A percentile compares a stretch with the other conserved stretches of the same genome.
Conservation (phyloP, 2,888 invertebrate species). For the Dermolepida albohirtum region DNA sequence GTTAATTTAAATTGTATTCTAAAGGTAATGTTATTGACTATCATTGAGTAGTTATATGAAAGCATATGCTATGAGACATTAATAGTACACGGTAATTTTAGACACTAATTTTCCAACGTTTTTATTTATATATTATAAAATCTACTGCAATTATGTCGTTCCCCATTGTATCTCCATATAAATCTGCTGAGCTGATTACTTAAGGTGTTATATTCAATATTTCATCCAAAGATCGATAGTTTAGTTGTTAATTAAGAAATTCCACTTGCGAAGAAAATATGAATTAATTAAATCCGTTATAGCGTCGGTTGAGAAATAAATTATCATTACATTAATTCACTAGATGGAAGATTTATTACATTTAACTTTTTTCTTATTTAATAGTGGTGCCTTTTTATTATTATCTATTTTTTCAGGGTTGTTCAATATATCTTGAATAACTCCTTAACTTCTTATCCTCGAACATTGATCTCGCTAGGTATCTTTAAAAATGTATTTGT, state of each 20-base stretch:
- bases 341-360: conserved; percentile 16
- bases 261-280: conserved; percentile 28
- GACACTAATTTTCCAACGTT: background rate
- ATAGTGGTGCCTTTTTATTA: background rate
- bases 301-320: conserved; percentile 37
- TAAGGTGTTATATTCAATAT: conserved; percentile 22
- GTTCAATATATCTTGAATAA: too few species aligned
- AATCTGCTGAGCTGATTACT: conserved; percentile 13
- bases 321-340: conserved; percentile 36
- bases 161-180: background rate
- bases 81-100: conserved; percentile 21
- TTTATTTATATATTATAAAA: conserved; percentile 5
- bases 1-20: too few species aligned
- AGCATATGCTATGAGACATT: background rate
- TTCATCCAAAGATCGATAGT: conserved; percentile 32
- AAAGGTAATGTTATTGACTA: too few species aligned
- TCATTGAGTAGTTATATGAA: too few species aligned
- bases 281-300: conserved; percentile 39
- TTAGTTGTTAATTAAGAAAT: conserved; percentile 38
- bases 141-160: conserved; percentile 5
- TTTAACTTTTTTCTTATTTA: conserved; percentile 10
- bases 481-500: too few species aligned
- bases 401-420: too few species aligned
- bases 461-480: too few species aligned
- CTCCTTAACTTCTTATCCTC: too few species aligned